These are phyloP conservation scores for Miniopterus natalensis DNA, from an alignment of 2,113 vertebrate species.

Conservation along the genomic window DNA sequence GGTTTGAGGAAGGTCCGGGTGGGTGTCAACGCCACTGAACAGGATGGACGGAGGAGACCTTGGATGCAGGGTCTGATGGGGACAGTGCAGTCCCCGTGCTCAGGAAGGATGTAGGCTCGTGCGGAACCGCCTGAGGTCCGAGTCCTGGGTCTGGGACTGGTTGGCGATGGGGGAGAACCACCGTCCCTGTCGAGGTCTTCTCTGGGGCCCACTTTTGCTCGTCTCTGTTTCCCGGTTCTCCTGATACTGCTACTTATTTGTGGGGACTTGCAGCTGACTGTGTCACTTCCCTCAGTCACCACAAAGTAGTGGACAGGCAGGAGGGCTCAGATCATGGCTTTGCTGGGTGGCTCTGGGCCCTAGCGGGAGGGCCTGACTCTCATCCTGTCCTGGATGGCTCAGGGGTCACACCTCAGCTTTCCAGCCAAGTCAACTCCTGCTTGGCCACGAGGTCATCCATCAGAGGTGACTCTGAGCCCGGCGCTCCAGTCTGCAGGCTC, in stretches of 20 bases:
- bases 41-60: neutral
- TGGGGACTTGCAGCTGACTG: neutral
- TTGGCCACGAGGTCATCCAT: neutral
- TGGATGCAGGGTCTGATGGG: neutral
- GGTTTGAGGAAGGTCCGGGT: neutral
- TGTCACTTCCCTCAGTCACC: no score
- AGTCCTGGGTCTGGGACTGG: neutral
- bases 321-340: neutral
- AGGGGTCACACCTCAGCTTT: neutral
- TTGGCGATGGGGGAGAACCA: no score
- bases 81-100: neutral
- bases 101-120: no score
- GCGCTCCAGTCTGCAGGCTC: fast-evolving
- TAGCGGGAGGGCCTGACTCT: neutral
- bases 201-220: neutral
- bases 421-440: neutral
- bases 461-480: neutral
- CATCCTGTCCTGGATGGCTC: neutral
- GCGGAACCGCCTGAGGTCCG: neutral
- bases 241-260: neutral
- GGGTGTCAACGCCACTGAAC: no score
- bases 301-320: neutral
- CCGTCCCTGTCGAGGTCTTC: neutral
- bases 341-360: neutral
- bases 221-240: no score